Base-by-base conservation (phyloP, 2,113 vertebrate species). In the Callospermophilus lateralis region DNA sequence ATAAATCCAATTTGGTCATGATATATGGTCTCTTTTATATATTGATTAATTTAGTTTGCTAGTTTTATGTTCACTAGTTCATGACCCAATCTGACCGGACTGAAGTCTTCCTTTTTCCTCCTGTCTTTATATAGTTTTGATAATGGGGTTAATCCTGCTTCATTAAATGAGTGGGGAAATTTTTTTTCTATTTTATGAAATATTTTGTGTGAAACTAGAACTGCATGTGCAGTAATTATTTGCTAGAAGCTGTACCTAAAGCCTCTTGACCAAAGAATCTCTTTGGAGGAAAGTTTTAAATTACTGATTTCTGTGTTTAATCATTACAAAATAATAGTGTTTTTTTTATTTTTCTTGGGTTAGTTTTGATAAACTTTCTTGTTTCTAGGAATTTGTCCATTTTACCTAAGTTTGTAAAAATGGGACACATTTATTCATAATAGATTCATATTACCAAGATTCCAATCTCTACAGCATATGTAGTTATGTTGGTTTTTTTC, bases 341-440 rank as follows among this genome's bases (percentile, higher is more conserved):
- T 89, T 92, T 89, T 92, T 92, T 20, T 11, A 16, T 32, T 89
- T 93, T 74, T 84, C 63, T 68, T 53, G 17, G 28, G 45, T 63
- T 72, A 76, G 6, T 78, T 94, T 89, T 37, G 20, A 32, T 70
- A 67, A 90, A 11, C 65, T 78, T 28, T 48, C 17, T 58, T 65
- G 48, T 67, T 87, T 81, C 84, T 76, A 45, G 13, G 22, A 80
- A 85, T 76, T 70, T 55, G n/a, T 39, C 39, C 42, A 45, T 34
- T 65, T 92, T 76, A 53, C n/a, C 24, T 28, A 89, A 70, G 24
- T 53, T 92, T 78, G 92, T 37, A 55, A 89, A 88, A 81, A n/a
- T 30, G 6, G n/a, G 20, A 24, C 77, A 67, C 37, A 16, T 24
- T n/a, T 76, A 42, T 6, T 58, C 10, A 9, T 48, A 70, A 34